Conservation (phyloP, 1,140 invertebrate genomes). For the Drosophila athabasca region DNA sequence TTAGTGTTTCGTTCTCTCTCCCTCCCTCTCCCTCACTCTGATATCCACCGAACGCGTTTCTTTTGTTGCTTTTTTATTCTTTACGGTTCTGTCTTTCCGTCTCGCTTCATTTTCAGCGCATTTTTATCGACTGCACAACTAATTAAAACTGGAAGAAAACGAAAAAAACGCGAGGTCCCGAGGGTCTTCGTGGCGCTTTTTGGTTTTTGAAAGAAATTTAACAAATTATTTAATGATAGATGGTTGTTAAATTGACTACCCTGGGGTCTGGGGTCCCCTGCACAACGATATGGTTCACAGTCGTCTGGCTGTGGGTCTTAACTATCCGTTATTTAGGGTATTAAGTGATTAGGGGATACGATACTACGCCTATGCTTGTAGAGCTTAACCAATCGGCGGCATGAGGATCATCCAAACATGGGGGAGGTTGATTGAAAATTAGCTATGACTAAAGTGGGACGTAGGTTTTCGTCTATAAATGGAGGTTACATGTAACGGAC, state of each 20-base stretch:
- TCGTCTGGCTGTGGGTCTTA: slow-evolving; percentile 31
- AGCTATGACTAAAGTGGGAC: slow-evolving; percentile 12
- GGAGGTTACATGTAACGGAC: too few relatives aligned
- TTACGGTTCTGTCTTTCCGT: slow-evolving; percentile 28
- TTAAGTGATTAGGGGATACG: slow-evolving; percentile 70
- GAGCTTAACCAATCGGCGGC: too few relatives aligned
- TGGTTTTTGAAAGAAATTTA: slow-evolving; percentile 57
- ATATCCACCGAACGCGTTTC: background rate
- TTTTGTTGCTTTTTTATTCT: slow-evolving; percentile 7
- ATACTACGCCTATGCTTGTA: background rate
- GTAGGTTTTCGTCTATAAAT: slow-evolving; percentile 15
- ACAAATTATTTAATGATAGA: slow-evolving; percentile 82
- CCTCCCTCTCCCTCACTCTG: background rate
- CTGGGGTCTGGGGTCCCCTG: slow-evolving; percentile 20
- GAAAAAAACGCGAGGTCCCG: slow-evolving; percentile 20
- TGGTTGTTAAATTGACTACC: slow-evolving; percentile 69
- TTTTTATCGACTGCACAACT: slow-evolving; percentile 78
- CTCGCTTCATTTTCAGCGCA: slow-evolving; percentile 69
- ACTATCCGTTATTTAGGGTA: slow-evolving; percentile 53
- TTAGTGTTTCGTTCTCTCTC: slow-evolving; percentile 16
- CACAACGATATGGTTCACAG: background rate
- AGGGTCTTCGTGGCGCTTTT: slow-evolving; percentile 68
- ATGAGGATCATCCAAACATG: too few relatives aligned
- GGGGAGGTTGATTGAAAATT: slow-evolving; percentile 23
- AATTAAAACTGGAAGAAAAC: slow-evolving; percentile 66